Conservation (phyloP, 1,140 invertebrate species). For the Zaprionus ghesquierei region DNA sequence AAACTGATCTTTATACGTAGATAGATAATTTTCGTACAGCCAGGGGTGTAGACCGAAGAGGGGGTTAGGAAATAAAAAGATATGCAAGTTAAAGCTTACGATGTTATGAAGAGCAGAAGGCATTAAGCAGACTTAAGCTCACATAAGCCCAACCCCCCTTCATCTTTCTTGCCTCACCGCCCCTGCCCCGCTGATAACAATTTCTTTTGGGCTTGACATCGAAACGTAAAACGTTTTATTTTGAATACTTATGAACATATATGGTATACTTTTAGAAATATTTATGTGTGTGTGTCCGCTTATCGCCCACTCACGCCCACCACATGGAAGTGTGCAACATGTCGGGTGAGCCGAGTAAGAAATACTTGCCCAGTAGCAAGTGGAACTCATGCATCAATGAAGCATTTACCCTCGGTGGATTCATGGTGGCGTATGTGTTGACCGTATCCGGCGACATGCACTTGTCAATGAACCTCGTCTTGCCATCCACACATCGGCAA, state of each 20-base stretch:
- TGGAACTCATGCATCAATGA: conserved; percentile 69
- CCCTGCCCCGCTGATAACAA: conserved; percentile 16
- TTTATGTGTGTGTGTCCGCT: neutral
- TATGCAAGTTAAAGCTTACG: neutral
- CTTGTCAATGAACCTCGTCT: conserved; percentile 70
- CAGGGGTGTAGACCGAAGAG: neutral
- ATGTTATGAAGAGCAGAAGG: neutral
- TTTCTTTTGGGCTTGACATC: conserved; percentile 42
- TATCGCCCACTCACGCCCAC: conserved; percentile 54
- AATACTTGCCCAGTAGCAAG: conserved; percentile 67
- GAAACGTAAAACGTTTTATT: conserved; percentile 14
- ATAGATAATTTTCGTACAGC: conserved; percentile 28
- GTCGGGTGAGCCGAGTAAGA: conserved; percentile 43
- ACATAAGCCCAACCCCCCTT: neutral
- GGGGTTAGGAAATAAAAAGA: neutral
- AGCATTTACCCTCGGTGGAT: conserved; percentile 56
- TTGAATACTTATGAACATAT: neutral
- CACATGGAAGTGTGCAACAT: conserved; percentile 35
- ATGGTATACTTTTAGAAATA: neutral
- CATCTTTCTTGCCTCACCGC: neutral
- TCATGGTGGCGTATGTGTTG: conserved; percentile 72
- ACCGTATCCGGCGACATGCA: conserved; percentile 76
- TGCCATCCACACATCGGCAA: conserved; percentile 69
- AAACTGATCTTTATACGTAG: conserved; percentile 23
- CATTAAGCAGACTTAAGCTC: neutral